Evolutionary conservation across 2,113 vertebrate species (phyloP).

Genomic region (Morone saxatilis): DNA sequence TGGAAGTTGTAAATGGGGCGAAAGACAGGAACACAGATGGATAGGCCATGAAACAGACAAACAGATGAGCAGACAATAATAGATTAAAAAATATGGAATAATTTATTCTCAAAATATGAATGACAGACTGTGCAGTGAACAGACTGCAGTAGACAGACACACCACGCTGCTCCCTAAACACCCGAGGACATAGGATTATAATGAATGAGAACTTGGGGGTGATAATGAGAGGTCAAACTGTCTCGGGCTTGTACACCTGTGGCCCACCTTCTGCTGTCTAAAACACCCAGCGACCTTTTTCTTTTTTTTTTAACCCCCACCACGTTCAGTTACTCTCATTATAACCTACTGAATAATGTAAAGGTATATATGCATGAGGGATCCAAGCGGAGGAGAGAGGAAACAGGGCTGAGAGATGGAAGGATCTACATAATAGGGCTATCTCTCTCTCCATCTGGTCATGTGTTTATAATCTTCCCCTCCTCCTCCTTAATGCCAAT

Average conservation of each 20-base stretch:
- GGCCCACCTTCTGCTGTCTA: conserved; percentile 81
- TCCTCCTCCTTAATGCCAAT: conserved; percentile 62
- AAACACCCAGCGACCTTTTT: conserved; percentile 34
- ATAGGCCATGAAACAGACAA: not conserved
- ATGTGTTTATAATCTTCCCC: conserved; percentile 71
- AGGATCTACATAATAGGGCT: conserved; percentile 80
- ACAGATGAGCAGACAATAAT: conserved; percentile 62
- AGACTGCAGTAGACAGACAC: conserved; percentile 64
- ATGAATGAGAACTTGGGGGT: conserved; percentile 70
- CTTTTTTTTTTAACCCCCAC: conserved; percentile 26
- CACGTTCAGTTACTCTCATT: conserved; percentile 77
- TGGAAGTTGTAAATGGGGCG: not conserved
- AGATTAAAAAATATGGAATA: conserved; percentile 68
- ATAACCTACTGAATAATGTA: conserved; percentile 82
- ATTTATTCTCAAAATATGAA: conserved; percentile 74
- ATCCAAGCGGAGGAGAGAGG: conserved; percentile 41
- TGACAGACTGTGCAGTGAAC: conserved; percentile 64
- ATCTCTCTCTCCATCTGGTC: conserved; percentile 81
- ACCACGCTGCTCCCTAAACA: conserved; percentile 55
- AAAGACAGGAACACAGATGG: conserved; percentile 29
- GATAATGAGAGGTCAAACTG: conserved; percentile 80
- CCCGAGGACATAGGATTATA: conserved; percentile 65
- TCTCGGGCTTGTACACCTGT: conserved; percentile 80
- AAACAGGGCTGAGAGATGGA: not conserved
- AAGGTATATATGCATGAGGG: conserved; percentile 79